Evolutionary conservation across 2,797 vertebrate species (phyloP).

Genomic region (Characodon lateralis): DNA sequence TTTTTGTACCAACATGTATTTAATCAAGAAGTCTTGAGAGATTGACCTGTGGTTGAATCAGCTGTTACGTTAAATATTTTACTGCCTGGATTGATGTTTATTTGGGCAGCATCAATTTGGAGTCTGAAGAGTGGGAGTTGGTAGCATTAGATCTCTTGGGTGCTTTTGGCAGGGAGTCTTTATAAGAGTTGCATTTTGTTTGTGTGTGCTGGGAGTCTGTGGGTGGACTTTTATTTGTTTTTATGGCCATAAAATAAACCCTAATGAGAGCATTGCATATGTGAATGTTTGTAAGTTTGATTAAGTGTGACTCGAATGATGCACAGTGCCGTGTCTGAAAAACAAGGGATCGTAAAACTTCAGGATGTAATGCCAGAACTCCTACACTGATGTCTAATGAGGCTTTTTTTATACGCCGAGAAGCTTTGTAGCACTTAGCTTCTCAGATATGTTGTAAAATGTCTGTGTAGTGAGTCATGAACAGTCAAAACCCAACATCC

Average conservation of each 20-base stretch:
- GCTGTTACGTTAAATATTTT: not conserved
- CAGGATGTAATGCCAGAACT: slow-evolving; percentile 15
- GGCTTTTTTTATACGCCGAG: not conserved
- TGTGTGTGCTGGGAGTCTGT: slow-evolving; percentile 26
- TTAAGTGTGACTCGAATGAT: slow-evolving; percentile 6
- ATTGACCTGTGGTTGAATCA: not conserved
- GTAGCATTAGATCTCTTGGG: slow-evolving; percentile 35
- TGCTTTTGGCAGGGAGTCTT: slow-evolving; percentile 25
- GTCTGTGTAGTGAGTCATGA: not conserved
- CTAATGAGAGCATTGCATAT: slow-evolving; percentile 6
- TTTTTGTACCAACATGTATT: not conserved
- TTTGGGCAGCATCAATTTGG: slow-evolving; percentile 7
- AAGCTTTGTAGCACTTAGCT: not conserved
- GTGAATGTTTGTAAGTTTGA: slow-evolving; percentile 11
- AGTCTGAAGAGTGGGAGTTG: slow-evolving; percentile 42
- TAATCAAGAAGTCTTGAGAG: no score
- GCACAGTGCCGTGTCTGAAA: not conserved
- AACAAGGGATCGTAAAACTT: slow-evolving; percentile 17
- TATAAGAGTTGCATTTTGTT: slow-evolving; percentile 35
- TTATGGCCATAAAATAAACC: slow-evolving; percentile 36
- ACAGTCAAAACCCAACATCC: not conserved
- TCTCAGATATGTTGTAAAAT: not conserved
- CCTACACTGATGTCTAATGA: slow-evolving; percentile 19
- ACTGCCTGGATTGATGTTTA: not conserved
- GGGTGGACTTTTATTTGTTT: slow-evolving; percentile 45